Percentiles rank a stretch among this genome's conserved stretches.
phyloP scores from a whole-genome alignment of 2,797 vertebrate species.

The Sebastes alutus region DNA sequence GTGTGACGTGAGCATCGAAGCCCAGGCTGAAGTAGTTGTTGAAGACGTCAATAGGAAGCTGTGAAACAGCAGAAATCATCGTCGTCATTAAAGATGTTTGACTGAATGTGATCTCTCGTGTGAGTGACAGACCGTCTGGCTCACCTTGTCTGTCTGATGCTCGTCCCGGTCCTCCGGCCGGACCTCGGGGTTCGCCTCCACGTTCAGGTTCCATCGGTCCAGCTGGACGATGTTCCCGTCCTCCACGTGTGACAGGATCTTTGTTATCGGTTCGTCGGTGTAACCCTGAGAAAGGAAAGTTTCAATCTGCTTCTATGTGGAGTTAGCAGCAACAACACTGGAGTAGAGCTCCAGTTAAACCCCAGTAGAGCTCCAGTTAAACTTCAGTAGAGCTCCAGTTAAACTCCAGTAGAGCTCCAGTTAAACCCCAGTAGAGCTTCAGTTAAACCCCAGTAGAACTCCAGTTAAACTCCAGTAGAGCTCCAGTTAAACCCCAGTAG shows the following conservation, averaged over 20 bases:
- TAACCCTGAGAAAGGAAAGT: slow-evolving; percentile 85
- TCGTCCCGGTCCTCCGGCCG: slow-evolving; percentile 85
- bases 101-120: accelerated
- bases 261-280: slow-evolving; percentile 94
- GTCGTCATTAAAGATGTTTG: neutral
- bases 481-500: neutral
- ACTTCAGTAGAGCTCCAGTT: neutral
- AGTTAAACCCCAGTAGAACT: no score
- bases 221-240: slow-evolving; percentile 94
- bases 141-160: slow-evolving; percentile 88
- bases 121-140: neutral
- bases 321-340: neutral
- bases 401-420: slow-evolving; percentile 48
- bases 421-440: no score
- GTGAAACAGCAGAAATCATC: slow-evolving; percentile 5
- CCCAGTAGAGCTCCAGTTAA: no score
- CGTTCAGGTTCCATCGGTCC: slow-evolving; percentile 93
- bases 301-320: neutral
- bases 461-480: no score
- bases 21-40: slow-evolving; percentile 99
- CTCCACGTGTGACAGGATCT: slow-evolving; percentile 95
- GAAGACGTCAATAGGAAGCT: slow-evolving; percentile 96
- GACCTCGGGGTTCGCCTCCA: slow-evolving; percentile 86
- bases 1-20: slow-evolving; percentile 94
- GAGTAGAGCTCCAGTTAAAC: neutral